Evolutionary conservation across 2,888 invertebrate species (phyloP).

Genomic region (Drepana falcataria): DNA sequence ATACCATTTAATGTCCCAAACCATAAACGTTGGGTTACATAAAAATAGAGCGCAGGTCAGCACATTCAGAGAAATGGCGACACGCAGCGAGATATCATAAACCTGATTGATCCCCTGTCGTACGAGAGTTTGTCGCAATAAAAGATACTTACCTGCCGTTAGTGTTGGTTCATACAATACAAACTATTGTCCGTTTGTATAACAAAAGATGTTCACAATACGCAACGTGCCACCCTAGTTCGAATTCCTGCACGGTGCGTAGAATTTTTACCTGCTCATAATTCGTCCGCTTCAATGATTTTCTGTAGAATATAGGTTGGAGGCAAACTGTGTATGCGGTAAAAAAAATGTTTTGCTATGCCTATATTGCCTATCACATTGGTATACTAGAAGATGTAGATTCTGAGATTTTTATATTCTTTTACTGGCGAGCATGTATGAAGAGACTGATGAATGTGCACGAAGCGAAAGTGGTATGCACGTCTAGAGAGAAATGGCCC

Average conservation of each 20-base stretch:
- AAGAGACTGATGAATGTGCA: too few species aligned
- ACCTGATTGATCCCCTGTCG: constrained; percentile 10
- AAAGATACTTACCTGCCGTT: neutral
- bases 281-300: constrained; percentile 13
- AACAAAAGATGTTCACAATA: constrained; percentile 3
- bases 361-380: too few species aligned
- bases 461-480: too few species aligned
- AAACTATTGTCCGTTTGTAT: neutral
- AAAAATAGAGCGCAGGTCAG: neutral
- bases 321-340: constrained; percentile 7
- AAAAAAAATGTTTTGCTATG: too few species aligned
- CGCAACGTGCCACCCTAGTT: neutral
- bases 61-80: neutral
- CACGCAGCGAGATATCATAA: neutral
- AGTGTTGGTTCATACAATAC: neutral
- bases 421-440: too few species aligned
- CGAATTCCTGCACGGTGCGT: neutral
- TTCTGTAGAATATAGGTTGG: constrained; percentile 11
- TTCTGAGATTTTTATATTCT: too few species aligned
- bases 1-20: neutral
- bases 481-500: too few species aligned
- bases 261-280: constrained; percentile 21
- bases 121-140: constrained; percentile 14
- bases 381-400: too few species aligned
- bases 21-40: neutral